phyloP scores from a whole-genome alignment of 2,113 vertebrate species.

The Garra rufa region DNA sequence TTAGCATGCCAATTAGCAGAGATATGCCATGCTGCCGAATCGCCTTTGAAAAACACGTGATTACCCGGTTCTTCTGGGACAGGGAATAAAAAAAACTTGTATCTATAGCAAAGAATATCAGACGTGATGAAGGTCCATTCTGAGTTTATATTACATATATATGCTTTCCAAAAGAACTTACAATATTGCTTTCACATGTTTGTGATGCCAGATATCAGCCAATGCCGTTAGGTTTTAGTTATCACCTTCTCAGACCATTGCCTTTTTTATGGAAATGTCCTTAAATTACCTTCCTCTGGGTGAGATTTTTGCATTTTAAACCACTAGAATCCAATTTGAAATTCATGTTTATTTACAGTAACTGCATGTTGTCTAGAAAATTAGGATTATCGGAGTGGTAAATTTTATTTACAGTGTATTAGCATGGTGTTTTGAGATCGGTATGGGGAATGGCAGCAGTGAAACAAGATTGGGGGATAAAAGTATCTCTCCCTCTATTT shows the following conservation, averaged over 20 bases:
- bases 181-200: neutral
- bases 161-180: neutral
- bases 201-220: neutral
- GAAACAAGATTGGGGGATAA: conserved; percentile 12
- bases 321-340: neutral
- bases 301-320: neutral
- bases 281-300: neutral
- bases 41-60: neutral
- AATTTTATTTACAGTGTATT: neutral
- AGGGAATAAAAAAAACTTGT: no score
- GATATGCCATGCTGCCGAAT: neutral
- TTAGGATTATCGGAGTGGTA: neutral
- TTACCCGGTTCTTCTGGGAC: neutral
- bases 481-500: conserved; percentile 21
- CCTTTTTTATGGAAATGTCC: neutral
- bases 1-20: conserved; percentile 20
- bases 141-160: neutral
- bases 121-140: neutral
- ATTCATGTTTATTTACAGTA: neutral
- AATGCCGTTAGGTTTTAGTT: neutral
- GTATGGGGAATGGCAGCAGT: neutral
- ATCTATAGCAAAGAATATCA: neutral
- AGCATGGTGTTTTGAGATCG: neutral
- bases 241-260: neutral
- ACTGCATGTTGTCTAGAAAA: neutral